A percentile compares a stretch with the other conserved stretches of the same genome.
Conservation (phyloP, 2,797 vertebrate genomes). For the Notamacropus eugenii region DNA sequence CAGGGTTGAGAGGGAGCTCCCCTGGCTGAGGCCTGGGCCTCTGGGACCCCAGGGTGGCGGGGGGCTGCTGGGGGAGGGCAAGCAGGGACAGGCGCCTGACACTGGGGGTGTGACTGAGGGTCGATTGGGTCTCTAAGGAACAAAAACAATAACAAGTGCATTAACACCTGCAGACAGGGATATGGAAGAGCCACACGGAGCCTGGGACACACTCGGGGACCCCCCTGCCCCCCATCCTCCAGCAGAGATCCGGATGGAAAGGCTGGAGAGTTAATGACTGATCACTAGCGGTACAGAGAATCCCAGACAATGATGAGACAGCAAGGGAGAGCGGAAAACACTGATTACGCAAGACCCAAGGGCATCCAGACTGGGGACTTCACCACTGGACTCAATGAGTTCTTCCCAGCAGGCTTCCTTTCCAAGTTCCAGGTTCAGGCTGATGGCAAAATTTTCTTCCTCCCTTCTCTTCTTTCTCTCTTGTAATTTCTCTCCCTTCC, state of each 20-base stretch:
- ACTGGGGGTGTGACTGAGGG: slow-evolving; percentile 86
- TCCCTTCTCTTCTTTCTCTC: too few relatives aligned
- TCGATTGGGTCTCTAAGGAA: slow-evolving; percentile 88
- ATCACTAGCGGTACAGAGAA: neutral
- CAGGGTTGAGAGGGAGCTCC: slow-evolving; percentile 66
- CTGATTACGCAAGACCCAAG: neutral
- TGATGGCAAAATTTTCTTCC: neutral
- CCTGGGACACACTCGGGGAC: neutral
- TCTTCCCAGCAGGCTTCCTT: neutral
- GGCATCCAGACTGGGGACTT: neutral
- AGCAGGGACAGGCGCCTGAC: slow-evolving; percentile 92
- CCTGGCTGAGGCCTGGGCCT: slow-evolving; percentile 74
- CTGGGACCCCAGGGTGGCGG: slow-evolving; percentile 83
- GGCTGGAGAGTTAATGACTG: neutral
- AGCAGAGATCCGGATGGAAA: neutral
- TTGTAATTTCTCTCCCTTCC: too few relatives aligned
- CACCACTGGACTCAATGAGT: neutral
- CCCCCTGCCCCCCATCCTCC: neutral
- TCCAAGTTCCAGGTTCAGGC: neutral
- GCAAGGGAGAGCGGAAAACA: neutral
- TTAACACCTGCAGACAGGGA: neutral
- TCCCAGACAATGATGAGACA: neutral
- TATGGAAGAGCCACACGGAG: accelerated
- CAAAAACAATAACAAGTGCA: slow-evolving; percentile 79
- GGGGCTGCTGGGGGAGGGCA: slow-evolving; percentile 89